These are phyloP conservation scores for Tachyglossus aculeatus DNA, from an alignment of 2,797 vertebrate species.

Conservation along the genomic window DNA sequence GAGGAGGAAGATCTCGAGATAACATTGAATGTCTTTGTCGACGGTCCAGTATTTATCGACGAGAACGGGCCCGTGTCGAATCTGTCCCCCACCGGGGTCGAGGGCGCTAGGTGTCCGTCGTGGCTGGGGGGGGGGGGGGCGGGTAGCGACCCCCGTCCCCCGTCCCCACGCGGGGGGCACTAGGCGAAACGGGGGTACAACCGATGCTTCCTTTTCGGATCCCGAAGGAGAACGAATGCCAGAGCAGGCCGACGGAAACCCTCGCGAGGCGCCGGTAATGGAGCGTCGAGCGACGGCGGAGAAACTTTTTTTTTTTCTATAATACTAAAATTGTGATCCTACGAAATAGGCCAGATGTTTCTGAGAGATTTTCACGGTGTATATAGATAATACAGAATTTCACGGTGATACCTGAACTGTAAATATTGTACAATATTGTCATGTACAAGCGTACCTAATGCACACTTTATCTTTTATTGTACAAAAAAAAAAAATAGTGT, in stretches of 20 bases:
- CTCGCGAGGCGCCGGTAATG: constrained; percentile 78
- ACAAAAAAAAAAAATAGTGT: constrained; percentile 94
- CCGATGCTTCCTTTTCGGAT: constrained; percentile 76
- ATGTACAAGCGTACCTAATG: constrained; percentile 99
- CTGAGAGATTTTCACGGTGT: constrained; percentile 99
- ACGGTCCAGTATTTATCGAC: constrained; percentile 73
- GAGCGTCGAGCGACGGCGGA: constrained; percentile 91
- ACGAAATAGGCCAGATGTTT: constrained; percentile 98
- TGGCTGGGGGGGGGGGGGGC: constrained; percentile 63
- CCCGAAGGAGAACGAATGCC: constrained; percentile 76
- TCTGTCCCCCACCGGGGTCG: constrained; percentile 72
- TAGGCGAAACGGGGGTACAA: constrained; percentile 80
- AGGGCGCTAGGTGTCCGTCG: constrained; percentile 59
- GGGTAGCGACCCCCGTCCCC: constrained; percentile 72
- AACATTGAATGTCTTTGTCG: constrained; percentile 90
- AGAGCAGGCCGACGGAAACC: constrained; percentile 83
- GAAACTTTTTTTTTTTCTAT: constrained; percentile 90
- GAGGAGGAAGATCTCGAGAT: constrained; percentile 99
- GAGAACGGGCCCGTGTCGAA: constrained; percentile 65
- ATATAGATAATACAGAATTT: constrained; percentile 98
- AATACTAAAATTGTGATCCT: constrained; percentile 87
- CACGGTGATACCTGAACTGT: constrained; percentile 95
- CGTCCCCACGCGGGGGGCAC: too few species aligned
- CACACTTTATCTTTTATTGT: constrained; percentile 99
- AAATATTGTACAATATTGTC: constrained; percentile 99